Evolutionary conservation across 2,113 vertebrate species (phyloP).

Genomic region (Plestiodon gilberti): DNA sequence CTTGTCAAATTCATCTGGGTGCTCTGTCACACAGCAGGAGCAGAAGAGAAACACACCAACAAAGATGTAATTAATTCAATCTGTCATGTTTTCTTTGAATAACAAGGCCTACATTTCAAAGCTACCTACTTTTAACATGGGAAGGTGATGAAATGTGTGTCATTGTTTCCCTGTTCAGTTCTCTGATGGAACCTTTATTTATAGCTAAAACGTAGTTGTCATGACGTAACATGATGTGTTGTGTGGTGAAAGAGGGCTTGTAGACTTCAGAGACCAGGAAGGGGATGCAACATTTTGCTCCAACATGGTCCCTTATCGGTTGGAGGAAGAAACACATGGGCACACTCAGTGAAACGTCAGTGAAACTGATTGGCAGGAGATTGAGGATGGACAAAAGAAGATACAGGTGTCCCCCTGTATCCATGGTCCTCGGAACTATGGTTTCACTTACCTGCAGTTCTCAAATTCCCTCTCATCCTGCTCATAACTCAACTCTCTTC

Average conservation of each 20-base stretch:
- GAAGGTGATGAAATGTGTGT: neutral
- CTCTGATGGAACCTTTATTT: neutral
- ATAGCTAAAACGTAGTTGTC: neutral
- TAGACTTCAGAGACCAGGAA: neutral
- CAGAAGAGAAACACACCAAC: neutral
- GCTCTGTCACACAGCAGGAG: neutral
- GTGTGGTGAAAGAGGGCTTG: neutral
- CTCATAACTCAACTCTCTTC: no score
- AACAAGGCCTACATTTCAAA: conserved; percentile 1
- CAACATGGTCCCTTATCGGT: neutral
- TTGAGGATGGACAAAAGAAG: no score
- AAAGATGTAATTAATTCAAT: conserved; percentile 20
- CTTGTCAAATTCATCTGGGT: neutral
- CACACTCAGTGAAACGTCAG: no score
- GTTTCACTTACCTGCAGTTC: no score
- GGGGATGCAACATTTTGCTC: neutral
- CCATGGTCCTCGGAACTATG: no score
- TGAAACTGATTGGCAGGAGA: no score
- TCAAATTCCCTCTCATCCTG: no score
- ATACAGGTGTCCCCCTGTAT: no score
- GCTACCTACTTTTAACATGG: neutral
- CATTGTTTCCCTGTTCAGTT: neutral
- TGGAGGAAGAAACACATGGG: neutral
- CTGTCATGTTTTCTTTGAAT: conserved; percentile 9
- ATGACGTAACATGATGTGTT: neutral